Base-by-base conservation (phyloP, 2,113 vertebrate genomes). In the Labeo catla region DNA sequence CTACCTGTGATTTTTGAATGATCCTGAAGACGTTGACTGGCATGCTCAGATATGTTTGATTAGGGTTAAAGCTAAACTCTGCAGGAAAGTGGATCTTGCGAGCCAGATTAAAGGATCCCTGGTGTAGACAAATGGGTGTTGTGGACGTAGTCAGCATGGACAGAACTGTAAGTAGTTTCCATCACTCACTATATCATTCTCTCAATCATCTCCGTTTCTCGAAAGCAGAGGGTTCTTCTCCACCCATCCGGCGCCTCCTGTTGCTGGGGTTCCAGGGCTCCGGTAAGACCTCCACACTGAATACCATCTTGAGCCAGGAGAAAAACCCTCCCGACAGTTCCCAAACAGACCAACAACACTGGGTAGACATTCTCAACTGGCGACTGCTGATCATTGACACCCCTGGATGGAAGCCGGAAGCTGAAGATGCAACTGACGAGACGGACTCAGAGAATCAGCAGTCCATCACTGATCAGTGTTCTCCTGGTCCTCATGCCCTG, bases 401-500 rank as follows among this genome's bases (percentile, higher is more conserved):
- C 11, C 86, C 86, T 6, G 88, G 88, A 66, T 89, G 86, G 86
- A 80, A 21, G n/a, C 36, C 84, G 39, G 80, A 87, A 47, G 6
- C 23, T 11, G 43, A 28, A 78, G 80, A 83, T 11, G 15, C 39
- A 52, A 52, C 65, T 54, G 65, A 28, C 2, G 73, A 89, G 50
- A 80, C 34, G 6, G 74, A 86, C 49, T 73, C 45, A 11, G 54
- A 85, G 54, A 74, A 66, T 57, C 66, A 66, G 15, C 70, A 13
- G 79, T 86, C 8, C 28, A 70, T 86, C 36, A 76, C 49, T 45
- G 73, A 89, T 49, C 92, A 93, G 66, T 94, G 95, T 85, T 93
- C 93, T 9, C 95, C 95, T 0, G 93, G 95, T 7, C 94, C 93
- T 16, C 95, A 95, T 63, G 93, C 92, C 6, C 92, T 95, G 81